Base-by-base conservation (phyloP, 2,888 invertebrate species). In the Aleiodes leptofemur region DNA sequence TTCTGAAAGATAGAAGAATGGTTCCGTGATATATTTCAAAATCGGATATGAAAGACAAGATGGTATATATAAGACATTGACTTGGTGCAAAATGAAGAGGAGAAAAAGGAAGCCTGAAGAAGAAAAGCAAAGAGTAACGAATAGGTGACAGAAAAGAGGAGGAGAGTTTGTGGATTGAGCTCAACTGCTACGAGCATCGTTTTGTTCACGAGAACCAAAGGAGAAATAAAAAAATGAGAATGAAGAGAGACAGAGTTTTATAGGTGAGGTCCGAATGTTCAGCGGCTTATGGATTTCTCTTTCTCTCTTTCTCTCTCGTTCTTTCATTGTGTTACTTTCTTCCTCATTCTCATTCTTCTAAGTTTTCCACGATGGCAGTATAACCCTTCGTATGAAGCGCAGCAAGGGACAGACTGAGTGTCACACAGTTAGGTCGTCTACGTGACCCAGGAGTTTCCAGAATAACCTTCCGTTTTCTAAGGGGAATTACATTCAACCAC, bases 351-450 rank as follows among this genome's bases (percentile, higher is more conserved):
- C 76, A 48, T 73, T 75, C 69, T 76, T 66, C 77, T 51, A 85
- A 83, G 79, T 84, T 86, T 85, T 80, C 72, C 75, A 76, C 74
- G 57, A 59, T 61, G 79, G 81, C 78, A 82, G 82, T 82, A 23
- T 23, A 86, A 84, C 85, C 85, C 84, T 83, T 84, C 83, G 84
- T 82, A 84, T 82, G 83, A 84, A 85, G 85, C 81, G 83, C 71
- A 71, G 57, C 66, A 29, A 53, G 70, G 57, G 48, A 69, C 73
- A 57, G 80, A 82, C 76, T 74, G 78, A 82, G 85, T 84, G 84
- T 84, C 85, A 82, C 84, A 84, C 84, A 81, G 85, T 85, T 83
- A 82, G 86, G 84, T 85, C 82, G 83, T 80, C 83, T 83, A 86
- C 85, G 85, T 85, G 86, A 85, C 85, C 84, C 83, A 76, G 79